Base-by-base conservation (phyloP, 1,140 invertebrate species). In the Camponotus pennsylvanicus region DNA sequence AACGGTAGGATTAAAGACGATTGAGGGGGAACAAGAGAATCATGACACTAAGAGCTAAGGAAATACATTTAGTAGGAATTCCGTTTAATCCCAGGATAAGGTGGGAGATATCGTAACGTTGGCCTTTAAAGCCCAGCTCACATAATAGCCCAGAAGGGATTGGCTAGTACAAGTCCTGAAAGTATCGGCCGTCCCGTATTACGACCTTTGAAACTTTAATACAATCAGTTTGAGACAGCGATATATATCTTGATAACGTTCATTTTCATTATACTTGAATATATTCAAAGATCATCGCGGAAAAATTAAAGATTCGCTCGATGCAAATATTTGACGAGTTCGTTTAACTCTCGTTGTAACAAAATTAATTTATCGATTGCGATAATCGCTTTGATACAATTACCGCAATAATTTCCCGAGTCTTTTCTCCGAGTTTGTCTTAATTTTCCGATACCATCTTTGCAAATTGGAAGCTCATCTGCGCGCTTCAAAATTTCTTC, bases 41-140 rank as follows among this genome's bases (percentile, higher is more conserved):
- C 55, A 27, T 45, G 55, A 34, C 69, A 75, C 18, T 27, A 55
- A 49, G 79, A 82, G 67, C 37, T 82, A 73, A 61, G 69, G 45
- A 73, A 83, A 82, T 83, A 75, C 57, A 75, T 83, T 80, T 73
- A 45, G 67, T 82, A 40, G 79, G 75, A 73, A 83, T 71, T 61
- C 79, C 40, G 18, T 49, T 83, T 83, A 83, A 83, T 83, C 79
- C 55, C 13, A 9, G 55, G 69, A 83, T 73, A 83, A 83, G 67
- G n/a, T 37, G 18, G 55, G 40, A 49, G 69, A 61, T 83, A 83
- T 73, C 37, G 64, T 66, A 78, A 70, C 77, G 66, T 40, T 83
- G 79, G 55, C 69, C 79, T 83, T 83, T 83, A 83, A 61, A 83
- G 34, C 27, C 79, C 55, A 2, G 45, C 61, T 73, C 55, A 45